Percentiles rank a stretch among this genome's conserved stretches.
Conservation (phyloP, 37 sponge, comb jelly and placozoan genomes). For the Tethya wilhelma region DNA sequence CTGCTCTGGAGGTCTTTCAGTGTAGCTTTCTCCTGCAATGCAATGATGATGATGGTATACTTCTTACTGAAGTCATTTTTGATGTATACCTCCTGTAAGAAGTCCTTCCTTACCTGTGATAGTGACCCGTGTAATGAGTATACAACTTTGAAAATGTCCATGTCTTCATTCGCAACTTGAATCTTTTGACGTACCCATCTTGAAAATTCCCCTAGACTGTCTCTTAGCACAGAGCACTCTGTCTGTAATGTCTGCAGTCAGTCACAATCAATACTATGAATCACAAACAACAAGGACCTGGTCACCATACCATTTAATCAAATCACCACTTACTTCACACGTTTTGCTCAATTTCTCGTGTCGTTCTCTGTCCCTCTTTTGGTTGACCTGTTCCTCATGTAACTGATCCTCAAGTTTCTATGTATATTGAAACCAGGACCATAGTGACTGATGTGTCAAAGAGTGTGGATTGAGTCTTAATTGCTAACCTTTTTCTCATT, state of each 20-base stretch:
- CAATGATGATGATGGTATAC: neutral
- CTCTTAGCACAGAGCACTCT: slow-evolving; percentile 34
- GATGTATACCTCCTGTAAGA: neutral
- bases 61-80: neutral
- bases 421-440: too few species aligned
- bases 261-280: neutral
- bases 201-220: slow-evolving; percentile 36
- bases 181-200: slow-evolving; percentile 53
- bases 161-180: slow-evolving; percentile 48
- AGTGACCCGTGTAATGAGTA: slow-evolving; percentile 77
- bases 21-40: neutral
- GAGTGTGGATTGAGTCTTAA: too few species aligned
- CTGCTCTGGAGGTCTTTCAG: slow-evolving; percentile 6
- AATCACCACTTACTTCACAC: too few species aligned
- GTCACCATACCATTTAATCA: neutral
- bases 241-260: slow-evolving; percentile 14
- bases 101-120: slow-evolving; percentile 38
- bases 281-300: neutral
- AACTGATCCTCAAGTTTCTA: too few species aligned
- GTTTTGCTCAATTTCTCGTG: neutral
- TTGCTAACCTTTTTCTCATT: slow-evolving; percentile 25
- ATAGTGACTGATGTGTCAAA: too few species aligned
- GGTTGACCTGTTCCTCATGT: too few species aligned
- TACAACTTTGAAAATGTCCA: slow-evolving; percentile 67
- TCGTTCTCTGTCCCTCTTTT: neutral